Percentiles rank a stretch among this genome's conserved stretches.
These are phyloP conservation scores for Noturus placidus DNA, from an alignment of 2,113 vertebrate species.

Conservation along the genomic window DNA sequence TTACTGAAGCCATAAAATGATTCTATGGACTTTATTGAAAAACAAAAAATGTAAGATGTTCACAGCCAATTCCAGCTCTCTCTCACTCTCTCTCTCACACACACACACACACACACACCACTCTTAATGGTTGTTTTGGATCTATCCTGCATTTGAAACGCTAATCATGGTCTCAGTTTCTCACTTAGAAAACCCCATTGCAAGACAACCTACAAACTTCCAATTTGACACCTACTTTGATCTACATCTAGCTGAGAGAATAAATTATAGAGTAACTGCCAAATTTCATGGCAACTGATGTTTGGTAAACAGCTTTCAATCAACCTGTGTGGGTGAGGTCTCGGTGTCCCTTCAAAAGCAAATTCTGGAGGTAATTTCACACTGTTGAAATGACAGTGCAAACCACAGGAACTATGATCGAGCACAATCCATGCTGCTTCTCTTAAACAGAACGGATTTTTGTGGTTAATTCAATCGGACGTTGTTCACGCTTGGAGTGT, in stretches of 20 bases:
- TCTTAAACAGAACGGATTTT: conserved; percentile 26
- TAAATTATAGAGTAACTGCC: conserved; percentile 39
- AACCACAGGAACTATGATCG: conserved; percentile 6
- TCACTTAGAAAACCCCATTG: conserved; percentile 30
- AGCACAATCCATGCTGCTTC: background rate
- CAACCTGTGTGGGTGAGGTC: conserved; percentile 20
- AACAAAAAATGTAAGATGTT: background rate
- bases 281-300: conserved; percentile 34
- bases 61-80: background rate
- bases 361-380: conserved; percentile 28
- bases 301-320: conserved; percentile 45
- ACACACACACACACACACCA: too few species aligned
- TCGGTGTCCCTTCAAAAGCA: conserved; percentile 18
- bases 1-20: background rate
- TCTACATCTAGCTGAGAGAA: conserved; percentile 27
- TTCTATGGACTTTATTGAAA: background rate
- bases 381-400: background rate
- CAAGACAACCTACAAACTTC: conserved; percentile 40
- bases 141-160: conserved; percentile 9
- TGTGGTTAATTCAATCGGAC: conserved; percentile 21
- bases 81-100: too few species aligned
- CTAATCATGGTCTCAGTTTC: conserved; percentile 34
- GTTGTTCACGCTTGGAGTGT: background rate
- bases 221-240: conserved; percentile 46
- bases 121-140: conserved; percentile 1